Percentiles rank a stretch among this genome's conserved stretches.
These are phyloP conservation scores for Nomada lathburiana DNA, from an alignment of 2,888 invertebrate species.

Conservation along the genomic window DNA sequence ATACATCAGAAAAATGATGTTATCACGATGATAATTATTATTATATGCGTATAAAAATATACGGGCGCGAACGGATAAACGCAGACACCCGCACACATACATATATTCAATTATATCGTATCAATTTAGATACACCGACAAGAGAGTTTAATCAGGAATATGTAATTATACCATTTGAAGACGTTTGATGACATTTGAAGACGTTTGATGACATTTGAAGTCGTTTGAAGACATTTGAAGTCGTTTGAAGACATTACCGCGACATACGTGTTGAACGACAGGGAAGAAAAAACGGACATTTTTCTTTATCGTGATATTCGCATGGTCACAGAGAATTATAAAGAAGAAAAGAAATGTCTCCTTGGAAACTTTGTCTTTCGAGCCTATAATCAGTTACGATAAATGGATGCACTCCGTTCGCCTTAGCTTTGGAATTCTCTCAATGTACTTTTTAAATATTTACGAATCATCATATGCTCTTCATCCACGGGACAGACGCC, in stretches of 20 bases:
- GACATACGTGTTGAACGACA: constrained; percentile 43
- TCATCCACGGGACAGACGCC: constrained; percentile 29
- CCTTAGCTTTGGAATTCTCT: constrained; percentile 63
- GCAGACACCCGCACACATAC: constrained; percentile 65
- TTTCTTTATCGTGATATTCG: constrained; percentile 52
- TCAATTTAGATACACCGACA: constrained; percentile 67
- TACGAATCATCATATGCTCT: constrained; percentile 31
- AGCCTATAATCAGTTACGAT: constrained; percentile 63
- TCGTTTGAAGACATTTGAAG: constrained; percentile 45
- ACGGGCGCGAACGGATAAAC: constrained; percentile 17
- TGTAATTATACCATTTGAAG: constrained; percentile 66
- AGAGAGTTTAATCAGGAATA: constrained; percentile 66
- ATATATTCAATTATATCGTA: constrained; percentile 75
- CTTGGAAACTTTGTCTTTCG: constrained; percentile 60
- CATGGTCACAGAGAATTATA: constrained; percentile 53
- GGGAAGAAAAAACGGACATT: constrained; percentile 8
- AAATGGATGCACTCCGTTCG: constrained; percentile 70
- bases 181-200: constrained; percentile 49
- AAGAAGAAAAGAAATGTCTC: constrained; percentile 16
- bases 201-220: constrained; percentile 57
- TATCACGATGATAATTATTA: constrained; percentile 37
- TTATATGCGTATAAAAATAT: constrained; percentile 53
- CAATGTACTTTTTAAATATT: constrained; percentile 49
- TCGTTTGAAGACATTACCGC: constrained; percentile 61
- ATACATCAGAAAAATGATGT: constrained; percentile 60